Conservation (phyloP, 2,113 vertebrate genomes). For the Zosterops borbonicus region DNA sequence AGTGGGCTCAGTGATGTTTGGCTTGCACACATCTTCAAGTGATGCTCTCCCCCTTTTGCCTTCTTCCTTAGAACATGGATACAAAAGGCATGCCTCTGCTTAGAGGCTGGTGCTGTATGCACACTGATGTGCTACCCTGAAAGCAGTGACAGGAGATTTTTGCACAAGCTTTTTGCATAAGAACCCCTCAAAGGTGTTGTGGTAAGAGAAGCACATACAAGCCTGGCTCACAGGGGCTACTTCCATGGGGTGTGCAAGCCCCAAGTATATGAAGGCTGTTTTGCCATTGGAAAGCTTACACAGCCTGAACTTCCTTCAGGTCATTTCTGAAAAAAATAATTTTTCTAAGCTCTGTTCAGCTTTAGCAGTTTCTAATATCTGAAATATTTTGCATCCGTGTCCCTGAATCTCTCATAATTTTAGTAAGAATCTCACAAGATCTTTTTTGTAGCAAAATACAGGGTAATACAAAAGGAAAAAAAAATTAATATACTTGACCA, state of each 20-base stretch:
- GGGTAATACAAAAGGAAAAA: not conserved
- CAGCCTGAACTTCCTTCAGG: not conserved
- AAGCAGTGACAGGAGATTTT: not conserved
- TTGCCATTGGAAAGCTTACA: not conserved
- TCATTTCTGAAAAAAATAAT: not conserved
- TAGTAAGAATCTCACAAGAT: not conserved
- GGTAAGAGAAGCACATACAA: not conserved
- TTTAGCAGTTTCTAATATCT: not conserved
- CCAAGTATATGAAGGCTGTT: not conserved
- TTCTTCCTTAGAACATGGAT: not conserved
- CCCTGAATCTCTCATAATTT: not conserved
- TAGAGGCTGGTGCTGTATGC: not conserved
- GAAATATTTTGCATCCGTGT: not conserved
- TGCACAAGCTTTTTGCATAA: not conserved
- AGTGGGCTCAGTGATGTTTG: not conserved
- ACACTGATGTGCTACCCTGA: not conserved
- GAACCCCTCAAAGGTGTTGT: not conserved
- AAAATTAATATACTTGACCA: not conserved
- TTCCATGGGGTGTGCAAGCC: not conserved
- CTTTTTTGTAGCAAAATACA: not conserved
- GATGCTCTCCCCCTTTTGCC: not conserved
- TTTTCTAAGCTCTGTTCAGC: not conserved
- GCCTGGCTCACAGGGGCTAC: not conserved
- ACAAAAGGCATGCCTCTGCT: not conserved
- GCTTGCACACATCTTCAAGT: not conserved